phyloP scores from a whole-genome alignment of 2,888 invertebrate genomes.

The Callyntrura guangdongensis region DNA sequence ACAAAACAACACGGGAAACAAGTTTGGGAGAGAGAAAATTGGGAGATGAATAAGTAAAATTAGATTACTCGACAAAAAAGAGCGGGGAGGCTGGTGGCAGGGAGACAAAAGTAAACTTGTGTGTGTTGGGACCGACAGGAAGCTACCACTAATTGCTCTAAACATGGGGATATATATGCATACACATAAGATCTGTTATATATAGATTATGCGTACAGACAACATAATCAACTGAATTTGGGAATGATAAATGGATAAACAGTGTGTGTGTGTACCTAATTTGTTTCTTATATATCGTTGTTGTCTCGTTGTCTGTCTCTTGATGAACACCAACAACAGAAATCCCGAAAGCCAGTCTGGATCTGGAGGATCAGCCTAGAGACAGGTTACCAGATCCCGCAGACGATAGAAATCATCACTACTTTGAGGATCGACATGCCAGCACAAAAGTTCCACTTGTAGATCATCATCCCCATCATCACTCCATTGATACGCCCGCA shows the following conservation, averaged over 20 bases:
- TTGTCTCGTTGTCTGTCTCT: not conserved
- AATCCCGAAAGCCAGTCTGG: slow-evolving; percentile 76
- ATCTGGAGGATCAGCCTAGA: slow-evolving; percentile 58
- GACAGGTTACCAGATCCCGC: slow-evolving; percentile 76
- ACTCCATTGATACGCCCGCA: slow-evolving; percentile 75
- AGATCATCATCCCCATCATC: slow-evolving; percentile 74
- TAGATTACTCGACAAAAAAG: slow-evolving; percentile 33
- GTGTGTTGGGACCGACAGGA: too few species aligned
- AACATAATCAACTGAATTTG: not conserved
- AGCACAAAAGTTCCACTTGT: slow-evolving; percentile 80
- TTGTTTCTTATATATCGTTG: too few species aligned
- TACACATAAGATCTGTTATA: too few species aligned
- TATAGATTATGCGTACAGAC: too few species aligned
- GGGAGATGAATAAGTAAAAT: slow-evolving; percentile 62
- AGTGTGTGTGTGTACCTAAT: not conserved
- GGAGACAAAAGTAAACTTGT: too few species aligned
- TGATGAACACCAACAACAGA: slow-evolving; percentile 77
- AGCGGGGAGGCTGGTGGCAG: not conserved
- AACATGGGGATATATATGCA: too few species aligned
- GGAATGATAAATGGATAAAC: not conserved
- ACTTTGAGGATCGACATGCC: slow-evolving; percentile 57
- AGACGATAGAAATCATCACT: slow-evolving; percentile 65
- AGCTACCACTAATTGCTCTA: slow-evolving; percentile 65
- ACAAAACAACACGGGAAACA: too few species aligned
- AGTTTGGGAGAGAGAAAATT: too few species aligned